phyloP scores from a whole-genome alignment of 2,888 invertebrate species.

The Aphrophora alni region DNA sequence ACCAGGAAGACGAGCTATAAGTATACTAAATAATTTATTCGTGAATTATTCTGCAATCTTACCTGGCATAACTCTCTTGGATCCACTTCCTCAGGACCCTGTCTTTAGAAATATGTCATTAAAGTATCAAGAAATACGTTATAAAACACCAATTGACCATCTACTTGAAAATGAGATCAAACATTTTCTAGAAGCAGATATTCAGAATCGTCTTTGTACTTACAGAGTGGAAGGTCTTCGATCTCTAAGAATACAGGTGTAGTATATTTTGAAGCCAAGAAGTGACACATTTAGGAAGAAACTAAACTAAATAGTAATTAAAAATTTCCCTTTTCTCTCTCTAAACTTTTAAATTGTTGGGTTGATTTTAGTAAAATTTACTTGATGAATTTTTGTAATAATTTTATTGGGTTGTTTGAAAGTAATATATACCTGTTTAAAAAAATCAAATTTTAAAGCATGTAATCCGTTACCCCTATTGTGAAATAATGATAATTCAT shows the following conservation, averaged over 20 bases:
- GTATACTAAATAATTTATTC: slow-evolving; percentile 61
- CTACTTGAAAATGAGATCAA: slow-evolving; percentile 59
- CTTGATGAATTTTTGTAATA: too few species aligned
- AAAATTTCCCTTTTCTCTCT: too few species aligned
- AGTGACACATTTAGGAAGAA: too few species aligned
- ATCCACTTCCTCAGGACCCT: slow-evolving; percentile 61
- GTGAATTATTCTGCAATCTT: slow-evolving; percentile 60
- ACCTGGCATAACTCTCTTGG: slow-evolving; percentile 60
- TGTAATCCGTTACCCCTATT: too few species aligned
- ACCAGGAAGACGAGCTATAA: slow-evolving; percentile 54
- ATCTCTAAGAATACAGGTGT: slow-evolving; percentile 58
- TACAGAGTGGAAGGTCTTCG: slow-evolving; percentile 61
- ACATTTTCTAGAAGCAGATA: slow-evolving; percentile 60
- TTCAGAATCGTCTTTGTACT: slow-evolving; percentile 47
- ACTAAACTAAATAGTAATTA: too few species aligned
- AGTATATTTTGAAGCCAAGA: not conserved
- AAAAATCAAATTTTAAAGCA: too few species aligned
- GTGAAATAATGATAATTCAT: too few species aligned
- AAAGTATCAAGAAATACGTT: slow-evolving; percentile 55
- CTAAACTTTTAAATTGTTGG: too few species aligned
- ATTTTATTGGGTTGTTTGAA: too few species aligned
- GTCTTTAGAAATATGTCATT: slow-evolving; percentile 55
- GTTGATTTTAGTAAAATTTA: too few species aligned
- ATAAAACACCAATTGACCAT: slow-evolving; percentile 49
- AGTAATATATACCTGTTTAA: too few species aligned